phyloP scores from a whole-genome alignment of 2,113 vertebrate species.

The Cynocephalus volans region DNA sequence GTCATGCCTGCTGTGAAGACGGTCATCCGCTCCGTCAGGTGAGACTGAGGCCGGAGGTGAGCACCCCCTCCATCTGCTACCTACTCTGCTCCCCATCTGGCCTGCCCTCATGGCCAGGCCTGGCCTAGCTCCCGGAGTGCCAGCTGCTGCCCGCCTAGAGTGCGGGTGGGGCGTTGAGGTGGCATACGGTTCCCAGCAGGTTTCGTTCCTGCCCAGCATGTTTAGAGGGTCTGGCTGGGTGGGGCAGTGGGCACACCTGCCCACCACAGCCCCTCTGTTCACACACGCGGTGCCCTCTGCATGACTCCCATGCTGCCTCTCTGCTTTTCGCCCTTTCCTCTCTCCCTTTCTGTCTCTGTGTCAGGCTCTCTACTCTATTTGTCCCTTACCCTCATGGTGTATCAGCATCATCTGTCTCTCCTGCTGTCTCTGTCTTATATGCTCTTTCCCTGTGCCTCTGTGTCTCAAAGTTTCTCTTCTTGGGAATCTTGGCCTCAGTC shows the following conservation, averaged over 20 bases:
- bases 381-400: too few species aligned
- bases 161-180: neutral
- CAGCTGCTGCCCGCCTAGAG: slow-evolving; percentile 66
- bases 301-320: too few species aligned
- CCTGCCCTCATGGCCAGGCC: slow-evolving; percentile 51
- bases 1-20: slow-evolving; percentile 97
- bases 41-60: slow-evolving; percentile 73
- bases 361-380: neutral
- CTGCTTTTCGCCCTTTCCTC: neutral
- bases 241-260: neutral
- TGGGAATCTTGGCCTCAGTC: neutral
- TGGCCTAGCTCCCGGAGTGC: slow-evolving; percentile 51
- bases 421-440: neutral
- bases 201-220: neutral
- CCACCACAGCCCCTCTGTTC: neutral
- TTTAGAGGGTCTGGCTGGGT: neutral
- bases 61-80: rapidly evolving
- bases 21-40: slow-evolving; percentile 96
- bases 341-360: neutral
- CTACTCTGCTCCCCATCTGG: slow-evolving; percentile 39
- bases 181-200: slow-evolving; percentile 47
- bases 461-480: neutral
- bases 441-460: neutral
- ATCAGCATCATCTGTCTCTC: neutral
- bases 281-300: neutral